Conservation (phyloP, 2,888 invertebrate genomes). For the Mimumesa dahlbomi region DNA sequence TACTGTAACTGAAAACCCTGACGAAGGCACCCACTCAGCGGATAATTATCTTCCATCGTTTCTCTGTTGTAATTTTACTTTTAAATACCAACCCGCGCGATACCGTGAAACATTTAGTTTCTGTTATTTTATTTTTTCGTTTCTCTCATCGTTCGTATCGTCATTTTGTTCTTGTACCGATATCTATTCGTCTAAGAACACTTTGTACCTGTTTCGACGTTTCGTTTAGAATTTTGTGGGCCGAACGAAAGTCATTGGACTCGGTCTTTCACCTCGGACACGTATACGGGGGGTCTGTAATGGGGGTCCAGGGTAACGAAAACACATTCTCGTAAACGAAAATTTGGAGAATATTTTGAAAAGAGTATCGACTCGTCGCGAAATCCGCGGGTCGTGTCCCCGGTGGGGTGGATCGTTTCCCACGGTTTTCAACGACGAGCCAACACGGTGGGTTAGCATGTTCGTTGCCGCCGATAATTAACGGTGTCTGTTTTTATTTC, state of each 20-base stretch:
- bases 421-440: constrained; percentile 61
- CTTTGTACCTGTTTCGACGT: not conserved
- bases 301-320: constrained; percentile 68
- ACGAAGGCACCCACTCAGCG: constrained; percentile 79
- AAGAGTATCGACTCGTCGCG: constrained; percentile 72
- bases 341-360: constrained; percentile 78
- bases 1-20: constrained; percentile 80
- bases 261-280: constrained; percentile 74
- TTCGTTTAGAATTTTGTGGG: not conserved
- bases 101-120: not conserved
- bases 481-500: constrained; percentile 30
- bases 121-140: not conserved
- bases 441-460: constrained; percentile 68
- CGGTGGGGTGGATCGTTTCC: constrained; percentile 21
- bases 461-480: constrained; percentile 50
- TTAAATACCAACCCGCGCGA: not conserved
- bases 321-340: constrained; percentile 75
- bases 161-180: not conserved
- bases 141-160: too few relatives aligned
- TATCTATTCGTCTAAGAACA: not conserved
- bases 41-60: constrained; percentile 34
- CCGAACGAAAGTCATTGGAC: constrained; percentile 40
- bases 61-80: constrained; percentile 5
- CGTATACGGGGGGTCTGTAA: constrained; percentile 71
- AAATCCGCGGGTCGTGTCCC: too few relatives aligned